phyloP scores from a whole-genome alignment of 2,113 vertebrate genomes.

The Callospermophilus lateralis region DNA sequence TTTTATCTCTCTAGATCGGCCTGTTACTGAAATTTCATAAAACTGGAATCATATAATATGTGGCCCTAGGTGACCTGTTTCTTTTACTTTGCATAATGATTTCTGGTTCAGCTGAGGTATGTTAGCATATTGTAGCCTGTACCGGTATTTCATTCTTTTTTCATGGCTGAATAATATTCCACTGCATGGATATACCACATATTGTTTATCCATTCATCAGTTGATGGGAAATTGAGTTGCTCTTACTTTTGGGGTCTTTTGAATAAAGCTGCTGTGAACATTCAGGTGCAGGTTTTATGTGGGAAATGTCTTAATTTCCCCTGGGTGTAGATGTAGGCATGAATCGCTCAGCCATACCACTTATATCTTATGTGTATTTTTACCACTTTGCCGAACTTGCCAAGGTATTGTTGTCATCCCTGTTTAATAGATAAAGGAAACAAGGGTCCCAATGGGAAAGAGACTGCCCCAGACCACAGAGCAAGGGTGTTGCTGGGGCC shows the following conservation, averaged over 20 bases:
- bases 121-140: too few relatives aligned
- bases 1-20: background rate
- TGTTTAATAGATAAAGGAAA: background rate
- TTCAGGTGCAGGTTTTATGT: background rate
- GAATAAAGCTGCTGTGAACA: background rate
- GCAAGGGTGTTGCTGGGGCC: background rate
- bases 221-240: background rate
- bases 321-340: background rate
- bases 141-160: background rate
- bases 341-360: background rate
- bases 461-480: background rate
- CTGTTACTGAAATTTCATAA: background rate
- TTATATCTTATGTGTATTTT: background rate
- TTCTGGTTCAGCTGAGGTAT: background rate
- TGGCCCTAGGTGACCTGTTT: background rate
- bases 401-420: background rate
- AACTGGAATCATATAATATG: fast-evolving
- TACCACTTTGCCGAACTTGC: background rate
- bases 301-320: slow-evolving; percentile 19
- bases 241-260: background rate
- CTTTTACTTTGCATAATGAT: background rate
- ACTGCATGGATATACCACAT: background rate
- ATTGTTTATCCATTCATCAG: background rate
- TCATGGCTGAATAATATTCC: background rate
- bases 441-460: background rate